Conservation (phyloP, 2,797 vertebrate species). For the Artibeus lituratus region DNA sequence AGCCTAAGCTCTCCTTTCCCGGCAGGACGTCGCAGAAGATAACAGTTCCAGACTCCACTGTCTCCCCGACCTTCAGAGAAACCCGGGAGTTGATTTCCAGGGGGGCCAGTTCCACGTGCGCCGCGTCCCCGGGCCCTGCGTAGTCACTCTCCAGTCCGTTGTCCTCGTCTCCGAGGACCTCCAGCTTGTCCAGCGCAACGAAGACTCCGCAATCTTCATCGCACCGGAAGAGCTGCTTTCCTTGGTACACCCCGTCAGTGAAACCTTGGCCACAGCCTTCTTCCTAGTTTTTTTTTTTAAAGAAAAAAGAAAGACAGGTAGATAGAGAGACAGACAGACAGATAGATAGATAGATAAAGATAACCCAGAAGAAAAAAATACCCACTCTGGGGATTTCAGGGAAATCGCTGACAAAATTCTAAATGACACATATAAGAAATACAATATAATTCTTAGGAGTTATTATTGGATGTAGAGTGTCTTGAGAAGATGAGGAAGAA, state of each 20-base stretch:
- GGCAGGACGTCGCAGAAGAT: conserved; percentile 98
- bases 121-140: conserved; percentile 87
- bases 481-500: conserved; percentile 6
- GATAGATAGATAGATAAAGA: neutral
- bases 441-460: neutral
- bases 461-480: neutral
- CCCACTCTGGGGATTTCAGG: neutral
- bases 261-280: conserved; percentile 97
- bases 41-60: conserved; percentile 94
- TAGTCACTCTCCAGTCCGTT: conserved; percentile 92
- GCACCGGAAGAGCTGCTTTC: conserved; percentile 96
- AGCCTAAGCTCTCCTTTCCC: conserved; percentile 96
- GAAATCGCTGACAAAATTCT: neutral
- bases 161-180: conserved; percentile 93
- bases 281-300: conserved; percentile 85
- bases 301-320: neutral
- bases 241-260: conserved; percentile 97
- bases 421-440: neutral
- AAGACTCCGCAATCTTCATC: conserved; percentile 99
- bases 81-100: conserved; percentile 98
- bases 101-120: conserved; percentile 91
- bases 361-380: neutral
- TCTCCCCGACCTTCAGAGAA: conserved; percentile 94
- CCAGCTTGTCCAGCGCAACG: conserved; percentile 97
- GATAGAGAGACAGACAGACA: neutral